phyloP scores from a whole-genome alignment of 2,113 vertebrate genomes.

The Suncus etruscus region DNA sequence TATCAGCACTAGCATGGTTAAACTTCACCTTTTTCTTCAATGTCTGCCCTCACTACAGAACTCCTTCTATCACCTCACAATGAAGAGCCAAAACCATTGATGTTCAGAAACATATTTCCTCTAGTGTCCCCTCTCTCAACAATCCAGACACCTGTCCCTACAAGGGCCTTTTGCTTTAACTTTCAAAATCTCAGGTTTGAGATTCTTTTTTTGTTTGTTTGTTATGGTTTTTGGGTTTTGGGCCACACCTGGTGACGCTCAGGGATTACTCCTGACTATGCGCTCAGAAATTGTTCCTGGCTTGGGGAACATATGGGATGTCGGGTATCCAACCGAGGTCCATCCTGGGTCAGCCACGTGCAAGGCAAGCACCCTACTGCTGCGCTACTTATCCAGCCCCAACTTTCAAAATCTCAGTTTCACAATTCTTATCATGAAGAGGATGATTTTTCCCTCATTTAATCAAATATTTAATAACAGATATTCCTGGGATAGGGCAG shows the following conservation, averaged over 20 bases:
- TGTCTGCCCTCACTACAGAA: background rate
- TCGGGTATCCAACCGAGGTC: too few relatives aligned
- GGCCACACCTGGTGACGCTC: too few relatives aligned
- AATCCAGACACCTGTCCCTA: background rate
- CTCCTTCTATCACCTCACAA: background rate
- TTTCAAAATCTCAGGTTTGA: background rate
- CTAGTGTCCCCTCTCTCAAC: background rate
- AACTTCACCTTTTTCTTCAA: background rate
- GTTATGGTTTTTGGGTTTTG: too few relatives aligned
- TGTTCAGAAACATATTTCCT: background rate
- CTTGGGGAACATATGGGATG: too few relatives aligned
- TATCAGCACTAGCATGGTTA: background rate
- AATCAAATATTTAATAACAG: slow-evolving; percentile 26
- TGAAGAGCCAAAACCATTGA: background rate
- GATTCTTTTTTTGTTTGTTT: too few relatives aligned
- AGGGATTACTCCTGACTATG: too few relatives aligned
- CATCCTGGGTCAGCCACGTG: too few relatives aligned
- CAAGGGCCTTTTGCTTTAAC: background rate
- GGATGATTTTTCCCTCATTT: slow-evolving; percentile 8
- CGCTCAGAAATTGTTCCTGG: too few relatives aligned
- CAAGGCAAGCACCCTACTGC: too few relatives aligned
- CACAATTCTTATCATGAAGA: background rate
- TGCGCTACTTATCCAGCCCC: too few relatives aligned
- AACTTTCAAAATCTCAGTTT: background rate
- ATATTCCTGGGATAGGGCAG: background rate